Conservation (phyloP, 2,113 vertebrate genomes). For the Rallus limicola region DNA sequence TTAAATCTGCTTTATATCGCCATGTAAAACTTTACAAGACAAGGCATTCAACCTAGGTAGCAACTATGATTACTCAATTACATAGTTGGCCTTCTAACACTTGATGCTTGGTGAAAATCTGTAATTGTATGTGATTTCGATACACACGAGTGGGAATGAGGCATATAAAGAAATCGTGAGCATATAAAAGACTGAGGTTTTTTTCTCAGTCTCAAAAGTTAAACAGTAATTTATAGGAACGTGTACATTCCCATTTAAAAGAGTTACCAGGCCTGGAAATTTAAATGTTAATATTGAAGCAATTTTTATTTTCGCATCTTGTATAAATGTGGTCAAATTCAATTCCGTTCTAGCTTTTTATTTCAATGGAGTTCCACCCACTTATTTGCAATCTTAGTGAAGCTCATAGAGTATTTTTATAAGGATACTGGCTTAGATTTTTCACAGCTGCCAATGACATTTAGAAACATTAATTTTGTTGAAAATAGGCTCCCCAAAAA, state of each 20-base stretch:
- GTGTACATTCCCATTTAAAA: background rate
- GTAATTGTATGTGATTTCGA: background rate
- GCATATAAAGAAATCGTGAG: background rate
- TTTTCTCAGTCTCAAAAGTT: background rate
- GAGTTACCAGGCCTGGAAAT: background rate
- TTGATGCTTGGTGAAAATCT: background rate
- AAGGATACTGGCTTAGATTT: background rate
- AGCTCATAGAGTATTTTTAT: background rate
- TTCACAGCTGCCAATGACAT: conserved; percentile 1
- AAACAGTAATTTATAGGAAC: background rate
- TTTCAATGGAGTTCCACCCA: conserved; percentile 31
- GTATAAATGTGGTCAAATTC: conserved; percentile 1
- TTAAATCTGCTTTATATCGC: background rate
- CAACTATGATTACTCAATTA: background rate
- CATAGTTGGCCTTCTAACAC: background rate
- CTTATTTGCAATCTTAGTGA: conserved; percentile 5
- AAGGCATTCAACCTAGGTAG: background rate
- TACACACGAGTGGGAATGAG: background rate
- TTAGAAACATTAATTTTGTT: background rate
- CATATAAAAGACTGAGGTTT: background rate
- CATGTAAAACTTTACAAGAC: background rate
- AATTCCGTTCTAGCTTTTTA: conserved; percentile 10
- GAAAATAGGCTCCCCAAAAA: background rate
- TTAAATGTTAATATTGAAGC: background rate
- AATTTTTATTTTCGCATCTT: conserved; percentile 17